Evolutionary conservation across 2,797 vertebrate genomes (phyloP).

Genomic region (Tympanoctomys barrerae): DNA sequence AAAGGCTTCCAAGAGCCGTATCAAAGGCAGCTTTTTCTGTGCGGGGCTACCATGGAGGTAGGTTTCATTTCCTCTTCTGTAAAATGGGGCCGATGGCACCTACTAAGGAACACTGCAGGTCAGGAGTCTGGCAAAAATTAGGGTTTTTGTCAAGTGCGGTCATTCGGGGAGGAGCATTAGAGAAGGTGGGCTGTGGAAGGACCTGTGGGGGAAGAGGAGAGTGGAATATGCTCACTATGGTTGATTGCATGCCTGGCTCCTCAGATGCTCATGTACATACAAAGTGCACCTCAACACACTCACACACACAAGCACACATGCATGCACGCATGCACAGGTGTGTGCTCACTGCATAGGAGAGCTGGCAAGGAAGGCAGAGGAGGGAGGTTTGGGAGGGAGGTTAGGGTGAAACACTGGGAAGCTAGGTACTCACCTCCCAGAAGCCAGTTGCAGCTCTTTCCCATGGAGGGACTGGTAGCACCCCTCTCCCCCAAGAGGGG

Average conservation of each 20-base stretch:
- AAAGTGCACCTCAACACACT: neutral
- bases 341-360: neutral
- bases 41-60: neutral
- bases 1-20: neutral
- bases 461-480: neutral
- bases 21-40: neutral
- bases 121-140: neutral
- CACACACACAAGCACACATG: neutral
- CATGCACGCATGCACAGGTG: neutral
- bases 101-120: neutral
- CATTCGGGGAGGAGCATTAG: neutral
- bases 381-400: neutral
- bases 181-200: neutral
- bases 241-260: slow-evolving; percentile 3
- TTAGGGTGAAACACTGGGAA: neutral
- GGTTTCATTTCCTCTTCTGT: slow-evolving; percentile 50
- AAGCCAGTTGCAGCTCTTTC: neutral
- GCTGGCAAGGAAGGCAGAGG: neutral
- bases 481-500: neutral
- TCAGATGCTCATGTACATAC: too few species aligned
- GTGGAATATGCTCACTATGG: neutral
- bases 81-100: neutral
- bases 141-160: neutral
- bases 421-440: neutral
- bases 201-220: neutral